phyloP scores from a whole-genome alignment of 2,888 invertebrate species.

The Anarsia innoxiella region DNA sequence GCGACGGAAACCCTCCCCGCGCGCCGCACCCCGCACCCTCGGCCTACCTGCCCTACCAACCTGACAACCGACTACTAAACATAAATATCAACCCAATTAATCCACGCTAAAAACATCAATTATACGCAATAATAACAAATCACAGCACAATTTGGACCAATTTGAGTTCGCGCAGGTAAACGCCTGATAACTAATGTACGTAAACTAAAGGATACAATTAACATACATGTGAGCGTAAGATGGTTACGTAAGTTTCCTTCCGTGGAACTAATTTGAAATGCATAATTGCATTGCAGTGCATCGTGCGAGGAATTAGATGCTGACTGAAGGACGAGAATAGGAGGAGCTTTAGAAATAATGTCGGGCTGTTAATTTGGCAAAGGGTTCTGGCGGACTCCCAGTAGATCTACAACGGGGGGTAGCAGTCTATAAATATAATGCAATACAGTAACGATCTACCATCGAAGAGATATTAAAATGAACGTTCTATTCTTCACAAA shows the following conservation, averaged over 20 bases:
- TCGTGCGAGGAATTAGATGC: background rate
- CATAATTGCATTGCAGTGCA: slow-evolving; percentile 31
- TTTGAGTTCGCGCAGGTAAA: slow-evolving; percentile 11
- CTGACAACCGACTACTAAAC: slow-evolving; percentile 30
- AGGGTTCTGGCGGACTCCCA: slow-evolving; percentile 52
- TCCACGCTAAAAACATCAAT: slow-evolving; percentile 22
- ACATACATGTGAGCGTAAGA: slow-evolving; percentile 1
- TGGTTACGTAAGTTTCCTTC: slow-evolving; percentile 6
- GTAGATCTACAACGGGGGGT: slow-evolving; percentile 37
- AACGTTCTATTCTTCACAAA: too few relatives aligned
- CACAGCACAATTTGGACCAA: slow-evolving; percentile 10
- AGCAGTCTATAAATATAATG: slow-evolving; percentile 23
- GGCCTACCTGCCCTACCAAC: slow-evolving; percentile 48
- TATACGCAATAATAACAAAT: slow-evolving; percentile 23
- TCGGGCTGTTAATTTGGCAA: slow-evolving; percentile 62
- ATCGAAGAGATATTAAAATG: too few relatives aligned
- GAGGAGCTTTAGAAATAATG: slow-evolving; percentile 35
- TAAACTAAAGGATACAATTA: slow-evolving; percentile 4
- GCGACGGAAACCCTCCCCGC: slow-evolving; percentile 44
- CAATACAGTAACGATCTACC: too few relatives aligned
- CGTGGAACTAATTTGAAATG: slow-evolving; percentile 3
- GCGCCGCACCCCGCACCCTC: slow-evolving; percentile 25
- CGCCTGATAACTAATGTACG: slow-evolving; percentile 6
- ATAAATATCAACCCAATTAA: slow-evolving; percentile 26
- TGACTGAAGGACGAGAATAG: slow-evolving; percentile 16